phyloP scores from a whole-genome alignment of 2,888 invertebrate genomes.

The Galerucella nymphaeae region DNA sequence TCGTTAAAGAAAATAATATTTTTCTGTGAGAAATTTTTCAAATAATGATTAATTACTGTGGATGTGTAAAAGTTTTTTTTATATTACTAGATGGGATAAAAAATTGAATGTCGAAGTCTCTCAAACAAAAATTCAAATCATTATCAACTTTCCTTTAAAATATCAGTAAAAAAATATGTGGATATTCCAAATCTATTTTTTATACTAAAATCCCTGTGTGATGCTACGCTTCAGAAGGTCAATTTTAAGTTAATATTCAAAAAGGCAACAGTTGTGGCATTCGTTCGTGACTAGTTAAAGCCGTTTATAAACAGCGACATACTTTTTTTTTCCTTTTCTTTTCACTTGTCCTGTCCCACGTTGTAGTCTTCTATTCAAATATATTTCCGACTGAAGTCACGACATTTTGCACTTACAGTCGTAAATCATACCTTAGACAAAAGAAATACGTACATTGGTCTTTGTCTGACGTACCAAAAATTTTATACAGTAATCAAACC shows the following conservation, averaged over 20 bases:
- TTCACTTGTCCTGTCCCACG: slow-evolving; percentile 26
- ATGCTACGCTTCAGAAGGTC: background rate
- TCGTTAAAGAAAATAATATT: too few species aligned
- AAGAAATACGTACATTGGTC: slow-evolving; percentile 34
- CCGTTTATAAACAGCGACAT: slow-evolving; percentile 31
- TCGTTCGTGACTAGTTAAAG: slow-evolving; percentile 28
- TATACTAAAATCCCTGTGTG: background rate
- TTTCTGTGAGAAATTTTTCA: too few species aligned
- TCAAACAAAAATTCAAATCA: background rate
- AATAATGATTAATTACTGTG: too few species aligned
- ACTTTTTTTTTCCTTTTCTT: slow-evolving; percentile 26
- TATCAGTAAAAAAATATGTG: background rate
- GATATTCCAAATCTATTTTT: background rate
- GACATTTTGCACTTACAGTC: slow-evolving; percentile 31
- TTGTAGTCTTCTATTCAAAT: slow-evolving; percentile 33
- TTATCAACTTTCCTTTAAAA: background rate
- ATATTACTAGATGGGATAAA: too few species aligned
- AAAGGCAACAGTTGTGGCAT: slow-evolving; percentile 5
- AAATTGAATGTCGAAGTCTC: too few species aligned
- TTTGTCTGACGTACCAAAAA: slow-evolving; percentile 35
- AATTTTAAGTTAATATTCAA: slow-evolving; percentile 1
- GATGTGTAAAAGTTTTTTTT: too few species aligned
- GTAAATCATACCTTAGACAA: slow-evolving; percentile 36
- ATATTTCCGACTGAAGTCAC: slow-evolving; percentile 33
- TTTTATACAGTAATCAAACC: slow-evolving; percentile 37